These are phyloP conservation scores for Venustaconcha ellipsiformis DNA, from an alignment of 1,140 invertebrate species.

Conservation along the genomic window DNA sequence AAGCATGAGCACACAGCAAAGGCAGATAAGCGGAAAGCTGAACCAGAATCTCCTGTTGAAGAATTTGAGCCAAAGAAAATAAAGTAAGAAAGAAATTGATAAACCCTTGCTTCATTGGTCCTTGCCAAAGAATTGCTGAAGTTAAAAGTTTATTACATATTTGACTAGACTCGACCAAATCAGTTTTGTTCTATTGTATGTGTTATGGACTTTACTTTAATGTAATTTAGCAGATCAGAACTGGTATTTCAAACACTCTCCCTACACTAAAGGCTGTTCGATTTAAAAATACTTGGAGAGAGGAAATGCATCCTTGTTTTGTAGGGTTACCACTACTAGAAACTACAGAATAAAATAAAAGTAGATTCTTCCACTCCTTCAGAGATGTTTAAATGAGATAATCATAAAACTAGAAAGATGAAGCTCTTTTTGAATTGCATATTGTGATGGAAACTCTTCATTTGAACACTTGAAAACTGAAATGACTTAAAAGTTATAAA, in stretches of 20 bases:
- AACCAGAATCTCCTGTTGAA: slow-evolving; percentile 48
- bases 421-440: too few relatives aligned
- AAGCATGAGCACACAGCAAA: slow-evolving; percentile 13
- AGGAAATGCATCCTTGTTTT: neutral
- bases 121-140: too few relatives aligned
- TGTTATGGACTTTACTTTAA: too few relatives aligned
- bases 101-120: neutral
- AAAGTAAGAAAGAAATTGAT: slow-evolving; percentile 31
- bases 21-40: slow-evolving; percentile 59
- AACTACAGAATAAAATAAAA: neutral
- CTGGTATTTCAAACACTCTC: too few relatives aligned
- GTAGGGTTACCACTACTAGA: neutral
- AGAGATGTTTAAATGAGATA: too few relatives aligned
- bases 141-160: too few relatives aligned
- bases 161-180: too few relatives aligned
- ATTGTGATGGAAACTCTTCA: neutral
- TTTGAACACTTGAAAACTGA: neutral
- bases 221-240: too few relatives aligned
- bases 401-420: too few relatives aligned
- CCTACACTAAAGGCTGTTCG: too few relatives aligned
- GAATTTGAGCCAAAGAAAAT: slow-evolving; percentile 50
- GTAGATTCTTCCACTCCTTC: too few relatives aligned
- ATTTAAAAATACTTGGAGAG: neutral
- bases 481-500: neutral
- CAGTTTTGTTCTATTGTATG: too few relatives aligned